Evolutionary conservation across 2,797 vertebrate genomes (phyloP), one percentile per base, ranked within the genome.

Genomic region (Myotis vivesi): DNA sequence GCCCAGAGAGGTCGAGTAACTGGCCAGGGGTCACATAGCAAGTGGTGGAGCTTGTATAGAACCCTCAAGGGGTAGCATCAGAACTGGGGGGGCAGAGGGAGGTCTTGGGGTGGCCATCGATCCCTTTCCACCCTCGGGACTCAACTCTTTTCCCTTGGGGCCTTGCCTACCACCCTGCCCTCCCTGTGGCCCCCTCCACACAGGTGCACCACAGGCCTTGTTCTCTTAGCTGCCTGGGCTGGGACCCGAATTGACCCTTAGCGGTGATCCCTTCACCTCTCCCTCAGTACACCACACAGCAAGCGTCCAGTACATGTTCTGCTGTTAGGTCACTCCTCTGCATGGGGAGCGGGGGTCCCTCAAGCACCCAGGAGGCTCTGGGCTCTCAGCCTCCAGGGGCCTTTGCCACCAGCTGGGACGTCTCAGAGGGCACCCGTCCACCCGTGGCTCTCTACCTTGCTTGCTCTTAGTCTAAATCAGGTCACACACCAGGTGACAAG

Each of bases 361-460:
- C 3, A 19, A 25, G 33, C 12, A 17, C 44, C 16, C 13, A 19
- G 19, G 49, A 55, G 49, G 38, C 62, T 38, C 53, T n/a, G 41
- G 69, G 19, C 57, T 76, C 57, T 72, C 28, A n/a, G n/a, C 20
- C 25, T 46, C 20, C 9, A 5, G 33, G 49, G 33, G 6, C 15
- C 46, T 77, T 38, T 64, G 53, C 82, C 15, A 0, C 33, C 36
- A 68, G 1, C 36, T 2, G 41, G 57, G 72, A 15, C 12, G 25
- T 15, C 38, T 44, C 53, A 1, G 3, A 12, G 33, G 23, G 10
- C 44, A 10, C 75, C 12, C 6, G 0, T 9, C 38, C 44, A 5
- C 12, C 1, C 0, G 0, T 3, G 4, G 6, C 9, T 5, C 53
- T 23, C 33, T 64, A 0, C 33, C 6, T 19, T n/a, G 49, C 22